phyloP scores from a whole-genome alignment of 2,113 vertebrate species.

The Ranitomeya imitator region DNA sequence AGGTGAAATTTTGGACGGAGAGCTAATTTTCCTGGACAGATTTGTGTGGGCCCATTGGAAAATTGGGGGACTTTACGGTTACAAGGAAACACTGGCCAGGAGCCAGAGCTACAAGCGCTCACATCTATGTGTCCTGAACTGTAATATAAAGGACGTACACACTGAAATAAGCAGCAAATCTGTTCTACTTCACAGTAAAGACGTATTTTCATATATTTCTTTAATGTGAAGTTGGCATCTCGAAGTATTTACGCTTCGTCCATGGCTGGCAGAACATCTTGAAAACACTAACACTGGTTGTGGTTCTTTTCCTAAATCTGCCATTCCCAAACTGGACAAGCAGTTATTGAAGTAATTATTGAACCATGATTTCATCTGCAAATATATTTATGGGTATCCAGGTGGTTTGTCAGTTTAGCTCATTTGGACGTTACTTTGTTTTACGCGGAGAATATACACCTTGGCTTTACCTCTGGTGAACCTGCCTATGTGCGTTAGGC shows the following conservation, averaged over 20 bases:
- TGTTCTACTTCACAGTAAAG: constrained; percentile 17
- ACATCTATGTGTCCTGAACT: constrained; percentile 6
- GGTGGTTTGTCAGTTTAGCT: constrained; percentile 2
- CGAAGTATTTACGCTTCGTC: not conserved
- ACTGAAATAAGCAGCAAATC: constrained; percentile 23
- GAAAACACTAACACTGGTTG: constrained; percentile 6
- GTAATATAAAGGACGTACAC: constrained; percentile 30
- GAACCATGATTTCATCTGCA: constrained; percentile 32
- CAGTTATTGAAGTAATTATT: constrained; percentile 13
- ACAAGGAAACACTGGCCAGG: constrained; percentile 20
- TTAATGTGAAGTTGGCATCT: constrained; percentile 13
- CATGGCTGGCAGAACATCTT: constrained; percentile 5
- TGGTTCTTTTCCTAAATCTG: constrained; percentile 17
- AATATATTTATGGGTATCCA: not conserved
- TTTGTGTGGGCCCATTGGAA: constrained; percentile 16
- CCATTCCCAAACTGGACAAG: not conserved
- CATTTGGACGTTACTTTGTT: constrained; percentile 12
- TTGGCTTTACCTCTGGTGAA: not conserved
- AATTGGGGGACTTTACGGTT: constrained; percentile 29
- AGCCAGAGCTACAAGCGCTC: constrained; percentile 9
- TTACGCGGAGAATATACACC: not conserved
- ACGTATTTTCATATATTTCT: constrained; percentile 16
- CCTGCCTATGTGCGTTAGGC: not conserved
- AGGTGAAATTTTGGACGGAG: constrained; percentile 26
- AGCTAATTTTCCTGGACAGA: constrained; percentile 42